A percentile compares a stretch with the other conserved stretches of the same genome.
phyloP scores from a whole-genome alignment of 2,113 vertebrate genomes.

The Pelecanoides urinatrix region DNA sequence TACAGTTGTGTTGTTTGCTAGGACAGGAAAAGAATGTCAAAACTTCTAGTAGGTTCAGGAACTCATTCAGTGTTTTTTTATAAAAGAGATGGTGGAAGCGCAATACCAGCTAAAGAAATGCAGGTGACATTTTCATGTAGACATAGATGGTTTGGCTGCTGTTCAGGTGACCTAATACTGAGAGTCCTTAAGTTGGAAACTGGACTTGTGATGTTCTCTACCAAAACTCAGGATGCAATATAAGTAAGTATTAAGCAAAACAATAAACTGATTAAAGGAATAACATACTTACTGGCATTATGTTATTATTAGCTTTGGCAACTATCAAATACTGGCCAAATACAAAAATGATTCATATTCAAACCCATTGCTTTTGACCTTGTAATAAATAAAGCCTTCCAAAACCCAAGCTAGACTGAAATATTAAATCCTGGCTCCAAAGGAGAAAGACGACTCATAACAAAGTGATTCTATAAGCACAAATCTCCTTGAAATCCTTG shows the following conservation, averaged over 20 bases:
- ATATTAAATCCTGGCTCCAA: slow-evolving; percentile 27
- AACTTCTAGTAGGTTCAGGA: neutral
- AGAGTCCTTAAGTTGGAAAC: neutral
- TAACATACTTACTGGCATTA: neutral
- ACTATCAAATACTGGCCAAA: neutral
- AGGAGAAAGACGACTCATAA: neutral
- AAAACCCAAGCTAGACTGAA: slow-evolving; percentile 21
- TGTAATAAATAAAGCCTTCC: slow-evolving; percentile 29
- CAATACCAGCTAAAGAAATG: neutral
- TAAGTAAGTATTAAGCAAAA: neutral
- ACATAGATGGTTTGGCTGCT: neutral
- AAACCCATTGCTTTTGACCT: slow-evolving; percentile 27
- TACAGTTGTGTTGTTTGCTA: neutral
- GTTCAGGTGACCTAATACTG: neutral
- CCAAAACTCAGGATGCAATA: neutral
- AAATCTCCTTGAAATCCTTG: slow-evolving; percentile 48
- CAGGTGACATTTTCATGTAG: neutral
- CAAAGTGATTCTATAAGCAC: slow-evolving; percentile 13
- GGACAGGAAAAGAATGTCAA: neutral
- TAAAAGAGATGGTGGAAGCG: neutral
- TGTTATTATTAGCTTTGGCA: neutral
- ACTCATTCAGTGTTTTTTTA: neutral
- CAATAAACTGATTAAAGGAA: slow-evolving; percentile 1
- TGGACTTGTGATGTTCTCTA: neutral
- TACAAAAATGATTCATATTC: neutral